phyloP scores from a whole-genome alignment of 2,888 invertebrate genomes.

The Dryococelus australis region DNA sequence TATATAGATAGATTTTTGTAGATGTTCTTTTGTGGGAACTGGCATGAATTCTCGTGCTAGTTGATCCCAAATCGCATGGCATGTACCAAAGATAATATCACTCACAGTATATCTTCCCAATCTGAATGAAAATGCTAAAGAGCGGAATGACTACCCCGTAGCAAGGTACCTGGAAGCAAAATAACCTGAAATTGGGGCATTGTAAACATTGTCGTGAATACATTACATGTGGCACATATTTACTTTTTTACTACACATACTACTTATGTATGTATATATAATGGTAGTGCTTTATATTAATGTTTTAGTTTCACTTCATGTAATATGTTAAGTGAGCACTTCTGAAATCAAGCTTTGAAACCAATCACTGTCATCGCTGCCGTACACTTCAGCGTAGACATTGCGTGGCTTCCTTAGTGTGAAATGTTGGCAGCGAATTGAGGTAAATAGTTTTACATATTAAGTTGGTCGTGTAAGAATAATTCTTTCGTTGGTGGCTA shows the following conservation, averaged over 20 bases:
- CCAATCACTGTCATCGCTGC: no score
- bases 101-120: background rate
- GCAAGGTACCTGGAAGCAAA: background rate
- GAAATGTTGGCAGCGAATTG: no score
- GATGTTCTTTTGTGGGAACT: background rate
- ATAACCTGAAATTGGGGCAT: background rate
- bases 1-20: background rate
- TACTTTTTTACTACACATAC: background rate
- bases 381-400: no score
- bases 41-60: background rate
- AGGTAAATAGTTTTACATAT: no score
- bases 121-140: conserved; percentile 19
- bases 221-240: no score
- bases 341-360: no score
- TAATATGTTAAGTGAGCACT: no score
- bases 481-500: no score
- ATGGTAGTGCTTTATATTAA: background rate
- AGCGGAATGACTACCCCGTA: background rate
- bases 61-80: background rate
- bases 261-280: background rate
- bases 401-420: no score
- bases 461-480: no score
- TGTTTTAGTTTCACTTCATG: no score
- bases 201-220: no score
- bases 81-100: background rate